Conservation (phyloP, 2,113 vertebrate genomes). For the Podilymbus podiceps region DNA sequence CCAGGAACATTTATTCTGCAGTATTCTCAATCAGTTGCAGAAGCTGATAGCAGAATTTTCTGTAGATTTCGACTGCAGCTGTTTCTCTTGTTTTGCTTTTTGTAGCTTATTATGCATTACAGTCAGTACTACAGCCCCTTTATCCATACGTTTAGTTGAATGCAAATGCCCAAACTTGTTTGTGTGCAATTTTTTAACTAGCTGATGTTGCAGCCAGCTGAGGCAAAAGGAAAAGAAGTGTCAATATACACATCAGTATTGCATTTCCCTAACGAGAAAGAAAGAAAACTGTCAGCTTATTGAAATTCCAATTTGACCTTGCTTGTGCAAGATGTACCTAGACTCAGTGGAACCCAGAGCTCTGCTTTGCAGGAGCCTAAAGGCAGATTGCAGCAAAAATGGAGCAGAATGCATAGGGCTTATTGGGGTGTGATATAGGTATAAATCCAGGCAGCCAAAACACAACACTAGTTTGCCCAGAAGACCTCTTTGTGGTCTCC, state of each 20-base stretch:
- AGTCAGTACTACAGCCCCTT: neutral
- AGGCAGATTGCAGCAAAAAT: neutral
- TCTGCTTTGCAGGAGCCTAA: neutral
- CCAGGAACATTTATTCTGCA: neutral
- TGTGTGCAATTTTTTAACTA: neutral
- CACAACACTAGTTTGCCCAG: neutral
- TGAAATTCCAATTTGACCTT: neutral
- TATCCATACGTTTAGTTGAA: neutral
- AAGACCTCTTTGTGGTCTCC: neutral
- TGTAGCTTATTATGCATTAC: neutral
- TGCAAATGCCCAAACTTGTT: neutral
- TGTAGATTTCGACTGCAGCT: neutral
- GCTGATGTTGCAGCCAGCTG: neutral
- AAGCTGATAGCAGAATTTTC: neutral
- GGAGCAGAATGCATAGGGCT: neutral
- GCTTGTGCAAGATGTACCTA: neutral
- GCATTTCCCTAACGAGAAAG: neutral
- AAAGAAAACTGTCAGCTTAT: neutral
- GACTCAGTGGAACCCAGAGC: neutral
- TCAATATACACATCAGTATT: too few relatives aligned
- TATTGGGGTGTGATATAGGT: accelerated
- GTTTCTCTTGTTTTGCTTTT: neutral
- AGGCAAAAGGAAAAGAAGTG: neutral
- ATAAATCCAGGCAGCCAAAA: neutral
- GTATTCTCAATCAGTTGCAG: neutral